Conservation (phyloP, 1,140 invertebrate species). For the Camponotus vicinus region DNA sequence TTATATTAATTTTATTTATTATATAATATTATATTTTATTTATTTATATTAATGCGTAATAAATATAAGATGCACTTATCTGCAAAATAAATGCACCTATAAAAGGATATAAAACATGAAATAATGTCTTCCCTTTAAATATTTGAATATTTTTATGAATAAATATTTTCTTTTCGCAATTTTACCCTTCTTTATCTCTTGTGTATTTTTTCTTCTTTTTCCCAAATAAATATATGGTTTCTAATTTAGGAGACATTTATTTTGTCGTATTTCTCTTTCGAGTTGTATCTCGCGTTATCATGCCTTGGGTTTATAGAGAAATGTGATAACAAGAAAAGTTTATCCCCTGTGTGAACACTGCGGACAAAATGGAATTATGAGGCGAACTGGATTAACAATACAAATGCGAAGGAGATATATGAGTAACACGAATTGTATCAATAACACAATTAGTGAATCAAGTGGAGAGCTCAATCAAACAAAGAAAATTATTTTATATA, state of each 20-base stretch:
- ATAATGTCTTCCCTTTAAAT: too few species aligned
- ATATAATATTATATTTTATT: too few species aligned
- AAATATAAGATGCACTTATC: too few species aligned
- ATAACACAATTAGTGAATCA: too few species aligned
- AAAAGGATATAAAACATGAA: neutral
- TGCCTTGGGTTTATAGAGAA: neutral
- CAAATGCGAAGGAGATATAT: neutral
- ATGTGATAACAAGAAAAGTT: constrained; percentile 6
- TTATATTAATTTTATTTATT: too few species aligned
- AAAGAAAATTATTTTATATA: neutral
- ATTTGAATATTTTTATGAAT: neutral
- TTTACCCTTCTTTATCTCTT: neutral
- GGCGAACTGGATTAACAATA: neutral
- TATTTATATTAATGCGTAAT: too few species aligned
- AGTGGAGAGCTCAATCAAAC: too few species aligned
- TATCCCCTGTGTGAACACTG: neutral
- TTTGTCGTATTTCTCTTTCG: neutral
- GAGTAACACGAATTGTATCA: neutral
- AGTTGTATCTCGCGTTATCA: neutral
- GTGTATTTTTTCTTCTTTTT: neutral
- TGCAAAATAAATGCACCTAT: too few species aligned
- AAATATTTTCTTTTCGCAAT: neutral
- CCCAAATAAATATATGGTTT: neutral
- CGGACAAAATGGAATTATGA: neutral
- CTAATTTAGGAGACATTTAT: neutral